Percentiles rank a stretch among this genome's conserved stretches.
phyloP scores from a whole-genome alignment of 2,113 vertebrate genomes.

The Geothlypis trichas region DNA sequence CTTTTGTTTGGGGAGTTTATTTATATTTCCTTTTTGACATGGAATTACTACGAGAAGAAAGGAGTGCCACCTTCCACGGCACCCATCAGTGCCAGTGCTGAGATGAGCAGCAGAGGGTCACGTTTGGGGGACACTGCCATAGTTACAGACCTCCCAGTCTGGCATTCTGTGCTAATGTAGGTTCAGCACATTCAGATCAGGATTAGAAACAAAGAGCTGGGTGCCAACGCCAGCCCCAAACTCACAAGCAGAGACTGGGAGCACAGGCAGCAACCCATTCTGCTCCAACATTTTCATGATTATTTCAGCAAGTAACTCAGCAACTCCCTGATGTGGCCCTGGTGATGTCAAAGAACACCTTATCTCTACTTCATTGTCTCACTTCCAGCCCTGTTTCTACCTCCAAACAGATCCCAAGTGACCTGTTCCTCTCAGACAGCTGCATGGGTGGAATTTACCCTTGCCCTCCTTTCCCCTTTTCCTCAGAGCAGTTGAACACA shows the following conservation, averaged over 20 bases:
- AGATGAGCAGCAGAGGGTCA: background rate
- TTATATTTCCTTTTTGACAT: slow-evolving; percentile 54
- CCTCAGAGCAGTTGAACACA: background rate
- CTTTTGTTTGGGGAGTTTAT: slow-evolving; percentile 62
- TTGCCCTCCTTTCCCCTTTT: background rate
- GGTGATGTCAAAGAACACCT: background rate
- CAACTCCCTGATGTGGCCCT: background rate
- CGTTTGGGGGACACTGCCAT: background rate
- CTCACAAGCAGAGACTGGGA: background rate
- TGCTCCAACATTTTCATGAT: background rate
- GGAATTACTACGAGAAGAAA: slow-evolving; percentile 25
- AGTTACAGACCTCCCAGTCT: background rate
- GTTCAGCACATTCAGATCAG: background rate
- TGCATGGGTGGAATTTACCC: background rate
- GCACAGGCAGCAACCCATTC: background rate
- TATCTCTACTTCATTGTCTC: fast-evolving
- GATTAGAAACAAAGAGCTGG: background rate
- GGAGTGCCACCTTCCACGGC: background rate
- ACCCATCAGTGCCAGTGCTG: background rate
- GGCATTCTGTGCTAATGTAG: background rate
- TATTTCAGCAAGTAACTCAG: background rate
- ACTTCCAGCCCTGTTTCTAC: background rate
- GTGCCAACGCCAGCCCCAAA: fast-evolving
- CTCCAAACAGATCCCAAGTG: background rate
- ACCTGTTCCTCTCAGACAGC: background rate